Percentiles rank a stretch among this genome's conserved stretches.
Evolutionary conservation across 2,113 vertebrate genomes (phyloP).

Genomic region (Halcyon malimbica): DNA sequence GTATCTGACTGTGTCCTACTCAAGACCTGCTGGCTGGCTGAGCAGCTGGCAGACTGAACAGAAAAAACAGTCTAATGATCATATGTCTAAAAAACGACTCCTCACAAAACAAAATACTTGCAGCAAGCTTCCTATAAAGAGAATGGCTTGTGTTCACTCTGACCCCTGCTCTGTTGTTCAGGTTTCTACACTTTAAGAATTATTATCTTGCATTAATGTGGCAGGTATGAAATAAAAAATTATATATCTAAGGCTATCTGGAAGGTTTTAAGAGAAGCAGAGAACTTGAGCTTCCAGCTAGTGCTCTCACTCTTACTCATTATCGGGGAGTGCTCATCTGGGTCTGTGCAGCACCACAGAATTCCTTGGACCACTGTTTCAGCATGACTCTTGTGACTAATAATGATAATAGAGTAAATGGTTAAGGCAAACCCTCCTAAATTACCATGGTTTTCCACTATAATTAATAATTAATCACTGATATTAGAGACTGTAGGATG

Average conservation of each 20-base stretch:
- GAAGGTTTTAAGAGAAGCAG: not conserved
- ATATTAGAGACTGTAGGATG: not conserved
- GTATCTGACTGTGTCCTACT: not conserved
- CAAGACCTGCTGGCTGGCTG: not conserved
- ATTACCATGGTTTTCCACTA: not conserved
- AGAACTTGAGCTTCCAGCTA: not conserved
- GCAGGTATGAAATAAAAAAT: not conserved
- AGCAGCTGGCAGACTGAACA: not conserved
- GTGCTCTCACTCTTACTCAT: not conserved
- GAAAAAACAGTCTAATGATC: not conserved
- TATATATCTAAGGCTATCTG: not conserved
- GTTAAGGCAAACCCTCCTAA: not conserved
- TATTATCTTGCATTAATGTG: not conserved
- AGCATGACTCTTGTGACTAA: not conserved
- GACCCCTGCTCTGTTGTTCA: not conserved
- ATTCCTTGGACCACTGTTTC: not conserved
- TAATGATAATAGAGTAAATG: not conserved
- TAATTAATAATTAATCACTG: not conserved
- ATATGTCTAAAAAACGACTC: not conserved
- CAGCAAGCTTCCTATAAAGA: not conserved
- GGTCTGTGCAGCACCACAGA: not conserved
- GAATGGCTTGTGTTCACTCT: not conserved
- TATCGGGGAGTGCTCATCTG: not conserved
- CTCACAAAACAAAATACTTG: not conserved
- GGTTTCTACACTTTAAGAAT: not conserved